A percentile compares a stretch with the other conserved stretches of the same genome.
Conservation (phyloP, 2,797 vertebrate species). For the Arnoldichthys spilopterus region DNA sequence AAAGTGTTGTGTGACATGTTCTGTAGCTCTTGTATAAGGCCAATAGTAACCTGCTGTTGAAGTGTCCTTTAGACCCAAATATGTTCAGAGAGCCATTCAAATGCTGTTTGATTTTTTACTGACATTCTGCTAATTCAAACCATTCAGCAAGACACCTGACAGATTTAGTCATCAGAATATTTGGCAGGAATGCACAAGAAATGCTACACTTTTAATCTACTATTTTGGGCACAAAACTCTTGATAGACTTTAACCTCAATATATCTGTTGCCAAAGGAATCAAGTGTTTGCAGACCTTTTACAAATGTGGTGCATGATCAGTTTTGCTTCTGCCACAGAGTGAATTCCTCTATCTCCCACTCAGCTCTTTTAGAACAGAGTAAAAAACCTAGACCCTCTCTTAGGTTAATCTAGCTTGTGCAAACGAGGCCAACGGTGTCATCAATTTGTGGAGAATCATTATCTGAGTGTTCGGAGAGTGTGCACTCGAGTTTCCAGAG, state of each 20-base stretch:
- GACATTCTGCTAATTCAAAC: not conserved
- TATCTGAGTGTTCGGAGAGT: conserved; percentile 70
- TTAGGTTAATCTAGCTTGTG: conserved; percentile 63
- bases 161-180: not conserved
- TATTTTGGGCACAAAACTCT: not conserved
- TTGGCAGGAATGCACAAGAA: not conserved
- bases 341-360: conserved; percentile 54
- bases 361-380: conserved; percentile 53
- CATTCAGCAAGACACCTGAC: not conserved
- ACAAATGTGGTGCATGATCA: conserved; percentile 30
- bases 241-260: not conserved
- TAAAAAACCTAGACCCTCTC: conserved; percentile 45
- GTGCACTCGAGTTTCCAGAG: conserved; percentile 63
- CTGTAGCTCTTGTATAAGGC: not conserved
- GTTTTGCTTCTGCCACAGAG: conserved; percentile 24
- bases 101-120: not conserved
- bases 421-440: conserved; percentile 66
- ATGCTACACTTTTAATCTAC: not conserved
- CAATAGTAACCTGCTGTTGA: not conserved
- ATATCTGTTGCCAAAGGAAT: not conserved
- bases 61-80: not conserved
- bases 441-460: conserved; percentile 74
- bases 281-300: not conserved
- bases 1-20: not conserved
- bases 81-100: not conserved